phyloP scores from a whole-genome alignment of 2,888 invertebrate genomes.

The Stictocephala bisonia region DNA sequence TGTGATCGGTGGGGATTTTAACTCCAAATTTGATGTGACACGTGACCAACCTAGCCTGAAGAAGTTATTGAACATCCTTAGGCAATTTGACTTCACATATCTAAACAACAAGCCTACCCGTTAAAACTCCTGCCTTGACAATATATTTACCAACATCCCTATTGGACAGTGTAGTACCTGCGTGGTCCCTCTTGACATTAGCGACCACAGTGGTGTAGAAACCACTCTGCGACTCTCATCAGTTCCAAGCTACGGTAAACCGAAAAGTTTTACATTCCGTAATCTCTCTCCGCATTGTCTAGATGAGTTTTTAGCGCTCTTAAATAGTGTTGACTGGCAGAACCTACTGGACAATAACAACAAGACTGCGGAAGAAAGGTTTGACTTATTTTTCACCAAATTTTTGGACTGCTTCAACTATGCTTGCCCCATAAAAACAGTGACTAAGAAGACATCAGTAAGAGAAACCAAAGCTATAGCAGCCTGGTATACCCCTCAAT shows the following conservation, averaged over 20 bases:
- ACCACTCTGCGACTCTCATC: not conserved
- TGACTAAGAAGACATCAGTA: not conserved
- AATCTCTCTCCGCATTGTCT: not conserved
- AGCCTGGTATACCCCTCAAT: not conserved
- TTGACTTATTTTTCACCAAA: not conserved
- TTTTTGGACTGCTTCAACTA: not conserved
- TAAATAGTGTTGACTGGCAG: not conserved
- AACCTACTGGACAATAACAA: not conserved
- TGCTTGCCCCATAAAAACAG: not conserved
- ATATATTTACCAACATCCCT: not conserved
- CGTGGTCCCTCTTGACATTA: not conserved
- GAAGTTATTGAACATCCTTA: not conserved
- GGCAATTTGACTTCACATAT: conserved; percentile 1
- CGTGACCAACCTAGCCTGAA: not conserved
- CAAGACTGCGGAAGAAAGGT: not conserved
- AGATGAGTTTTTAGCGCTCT: not conserved
- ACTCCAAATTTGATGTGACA: not conserved
- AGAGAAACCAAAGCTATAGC: not conserved
- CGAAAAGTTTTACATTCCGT: not conserved
- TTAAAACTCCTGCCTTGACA: not conserved
- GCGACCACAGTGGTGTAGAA: conserved; percentile 2
- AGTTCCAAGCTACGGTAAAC: not conserved
- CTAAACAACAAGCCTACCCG: not conserved
- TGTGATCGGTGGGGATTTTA: not conserved
- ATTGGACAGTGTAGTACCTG: not conserved